Evolutionary conservation across 2,797 vertebrate genomes (phyloP), one percentile per base, ranked within the genome.

Genomic region (Dendrocincla fuliginosa): DNA sequence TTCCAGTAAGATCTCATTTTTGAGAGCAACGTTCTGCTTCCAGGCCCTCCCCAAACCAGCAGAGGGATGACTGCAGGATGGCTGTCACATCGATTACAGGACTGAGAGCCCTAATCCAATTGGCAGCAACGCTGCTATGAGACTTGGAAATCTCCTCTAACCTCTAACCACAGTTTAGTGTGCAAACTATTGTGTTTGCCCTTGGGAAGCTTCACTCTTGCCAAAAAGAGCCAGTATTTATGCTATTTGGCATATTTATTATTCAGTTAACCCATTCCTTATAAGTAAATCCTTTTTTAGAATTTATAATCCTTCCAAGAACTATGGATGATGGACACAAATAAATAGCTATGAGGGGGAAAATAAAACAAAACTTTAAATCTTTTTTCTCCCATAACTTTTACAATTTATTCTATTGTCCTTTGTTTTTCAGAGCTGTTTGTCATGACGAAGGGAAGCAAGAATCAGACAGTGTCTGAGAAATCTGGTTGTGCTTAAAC

Each of bases 401-500:
- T 83, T 86, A 27, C 59, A 81, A 74, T 77, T 84, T 79, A n/a
- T 91, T 90, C n/a, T 81, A 59, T 47, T 85, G 28, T 90, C 50
- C 23, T 94, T 91, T 89, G 84, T 95, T 96, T 93, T 83, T 78
- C 28, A 30, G 79, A 39, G 22, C 55, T 91, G 44, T 93, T 95
- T 84, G 64, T 86, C 37, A 46, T 59, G 49, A 91, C 0, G 8
- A 75, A 78, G 56, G n/a, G 78, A 74, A 57, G 42, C 53, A 87
- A 78, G 81, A 89, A 82, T 84, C 63, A 82, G 81, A 47, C 89
- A 73, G 46, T 37, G 81, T 59, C 69, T 52, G 57, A 76, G 53
- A 93, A 96, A 97, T 96, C 75, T 95, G 68, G 19, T 89, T 92
- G 61, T 80, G 78, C 42, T 96, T 93, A 94, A 92, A 89, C 30